A percentile compares a stretch with the other conserved stretches of the same genome.
These are phyloP conservation scores for Salmo trutta DNA, from an alignment of 2,797 vertebrate genomes.

Conservation along the genomic window DNA sequence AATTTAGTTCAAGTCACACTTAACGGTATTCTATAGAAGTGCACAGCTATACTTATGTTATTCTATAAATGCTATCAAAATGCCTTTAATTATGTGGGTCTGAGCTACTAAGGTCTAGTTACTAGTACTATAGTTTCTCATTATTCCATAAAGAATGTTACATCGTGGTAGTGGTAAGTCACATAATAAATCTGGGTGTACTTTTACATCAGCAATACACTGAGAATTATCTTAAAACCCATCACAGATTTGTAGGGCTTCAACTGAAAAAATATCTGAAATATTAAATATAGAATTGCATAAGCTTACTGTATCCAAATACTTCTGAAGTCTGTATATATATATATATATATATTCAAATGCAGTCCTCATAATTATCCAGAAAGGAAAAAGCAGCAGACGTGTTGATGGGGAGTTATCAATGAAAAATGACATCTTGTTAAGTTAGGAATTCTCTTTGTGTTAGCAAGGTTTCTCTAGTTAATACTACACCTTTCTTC, in stretches of 20 bases:
- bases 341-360: slow-evolving; percentile 62
- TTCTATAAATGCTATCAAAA: background rate
- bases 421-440: slow-evolving; percentile 78
- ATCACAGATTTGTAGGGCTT: slow-evolving; percentile 66
- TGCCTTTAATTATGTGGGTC: background rate
- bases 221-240: slow-evolving; percentile 53
- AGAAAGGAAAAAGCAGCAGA: slow-evolving; percentile 58
- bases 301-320: slow-evolving; percentile 57
- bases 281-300: slow-evolving; percentile 70
- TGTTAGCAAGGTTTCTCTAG: slow-evolving; percentile 76
- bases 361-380: slow-evolving; percentile 75
- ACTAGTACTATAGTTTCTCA: background rate
- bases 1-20: background rate
- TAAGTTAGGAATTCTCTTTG: slow-evolving; percentile 84
- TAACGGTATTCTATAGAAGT: background rate
- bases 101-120: background rate
- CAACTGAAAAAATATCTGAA: slow-evolving; percentile 62
- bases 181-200: slow-evolving; percentile 35
- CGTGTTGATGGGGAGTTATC: slow-evolving; percentile 68
- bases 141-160: background rate
- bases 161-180: slow-evolving; percentile 24
- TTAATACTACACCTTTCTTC: slow-evolving; percentile 78
- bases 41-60: background rate
- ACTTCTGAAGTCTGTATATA: slow-evolving; percentile 64
- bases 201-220: slow-evolving; percentile 43